Evolutionary conservation across 1,140 invertebrate genomes (phyloP).

Genomic region (Drosophila novamexicana): DNA sequence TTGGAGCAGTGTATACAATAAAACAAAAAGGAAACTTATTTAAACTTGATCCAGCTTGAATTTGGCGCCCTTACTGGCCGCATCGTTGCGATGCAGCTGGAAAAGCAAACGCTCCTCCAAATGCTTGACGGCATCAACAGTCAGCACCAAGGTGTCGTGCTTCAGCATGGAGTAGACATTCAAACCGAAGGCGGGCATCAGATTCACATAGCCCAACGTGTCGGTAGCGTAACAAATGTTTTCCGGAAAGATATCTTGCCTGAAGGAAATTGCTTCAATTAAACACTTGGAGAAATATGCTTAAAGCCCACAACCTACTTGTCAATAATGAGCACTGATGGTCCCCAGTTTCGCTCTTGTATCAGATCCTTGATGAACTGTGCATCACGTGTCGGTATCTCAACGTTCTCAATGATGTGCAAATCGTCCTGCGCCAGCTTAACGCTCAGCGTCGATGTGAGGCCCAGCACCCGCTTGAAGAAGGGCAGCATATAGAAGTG

Average conservation of each 20-base stretch:
- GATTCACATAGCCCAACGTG: constrained; percentile 91
- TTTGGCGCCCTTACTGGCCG: constrained; percentile 78
- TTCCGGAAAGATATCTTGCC: constrained; percentile 92
- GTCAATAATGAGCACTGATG: constrained; percentile 97
- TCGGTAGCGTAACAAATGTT: constrained; percentile 94
- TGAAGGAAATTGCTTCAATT: constrained; percentile 74
- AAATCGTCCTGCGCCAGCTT: constrained; percentile 98
- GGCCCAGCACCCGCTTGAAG: constrained; percentile 89
- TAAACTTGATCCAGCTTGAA: constrained; percentile 86
- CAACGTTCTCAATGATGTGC: constrained; percentile 94
- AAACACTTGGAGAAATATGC: neutral
- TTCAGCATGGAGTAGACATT: constrained; percentile 97
- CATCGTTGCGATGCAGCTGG: constrained; percentile 89
- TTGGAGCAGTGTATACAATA: constrained; percentile 34
- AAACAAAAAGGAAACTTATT: constrained; percentile 32
- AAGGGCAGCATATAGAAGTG: constrained; percentile 97
- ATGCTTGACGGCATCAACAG: constrained; percentile 91
- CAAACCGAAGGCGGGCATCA: constrained; percentile 97
- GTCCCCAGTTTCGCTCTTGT: constrained; percentile 95
- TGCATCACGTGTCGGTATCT: constrained; percentile 93
- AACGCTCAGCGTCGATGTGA: constrained; percentile 92
- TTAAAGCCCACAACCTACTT: constrained; percentile 86
- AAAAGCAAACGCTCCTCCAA: constrained; percentile 95
- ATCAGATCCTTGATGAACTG: constrained; percentile 92
- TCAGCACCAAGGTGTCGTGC: constrained; percentile 96